phyloP scores from a whole-genome alignment of 2,888 invertebrate genomes.

The Argyra leucocephala region DNA sequence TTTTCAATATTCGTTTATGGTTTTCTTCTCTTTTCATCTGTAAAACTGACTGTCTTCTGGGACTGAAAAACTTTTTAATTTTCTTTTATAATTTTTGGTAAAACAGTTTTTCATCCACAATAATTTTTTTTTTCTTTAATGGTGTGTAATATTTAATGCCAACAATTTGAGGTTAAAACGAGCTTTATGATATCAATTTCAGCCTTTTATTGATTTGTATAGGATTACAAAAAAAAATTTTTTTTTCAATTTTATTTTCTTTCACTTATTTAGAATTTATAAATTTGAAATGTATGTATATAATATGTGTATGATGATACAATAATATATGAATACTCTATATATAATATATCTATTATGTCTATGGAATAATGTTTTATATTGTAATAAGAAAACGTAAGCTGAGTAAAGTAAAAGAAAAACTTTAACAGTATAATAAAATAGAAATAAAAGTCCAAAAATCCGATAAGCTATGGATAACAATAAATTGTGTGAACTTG shows the following conservation, averaged over 20 bases:
- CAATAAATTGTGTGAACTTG: slow-evolving; percentile 4
- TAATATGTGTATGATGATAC: neutral
- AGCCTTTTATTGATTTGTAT: slow-evolving; percentile 3
- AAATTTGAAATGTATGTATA: neutral
- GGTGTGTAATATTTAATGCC: neutral
- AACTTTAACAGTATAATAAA: neutral
- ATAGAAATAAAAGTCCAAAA: neutral
- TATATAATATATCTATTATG: too few relatives aligned
- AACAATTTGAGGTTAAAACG: neutral
- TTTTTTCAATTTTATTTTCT: neutral
- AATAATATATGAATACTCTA: too few relatives aligned
- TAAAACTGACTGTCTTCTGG: too few relatives aligned
- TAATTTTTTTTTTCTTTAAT: neutral
- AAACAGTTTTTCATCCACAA: too few relatives aligned
- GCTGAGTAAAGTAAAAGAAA: neutral
- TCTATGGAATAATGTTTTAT: too few relatives aligned
- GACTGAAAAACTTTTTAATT: too few relatives aligned
- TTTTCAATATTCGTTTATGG: too few relatives aligned
- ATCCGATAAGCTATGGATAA: neutral
- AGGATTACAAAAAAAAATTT: neutral
- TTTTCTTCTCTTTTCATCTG: too few relatives aligned
- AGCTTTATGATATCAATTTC: slow-evolving; percentile 3
- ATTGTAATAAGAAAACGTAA: neutral
- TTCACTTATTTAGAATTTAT: neutral
- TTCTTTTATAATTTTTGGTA: too few relatives aligned